phyloP scores from a whole-genome alignment of 2,797 vertebrate genomes.

The Chelidonichthys spinosus region DNA sequence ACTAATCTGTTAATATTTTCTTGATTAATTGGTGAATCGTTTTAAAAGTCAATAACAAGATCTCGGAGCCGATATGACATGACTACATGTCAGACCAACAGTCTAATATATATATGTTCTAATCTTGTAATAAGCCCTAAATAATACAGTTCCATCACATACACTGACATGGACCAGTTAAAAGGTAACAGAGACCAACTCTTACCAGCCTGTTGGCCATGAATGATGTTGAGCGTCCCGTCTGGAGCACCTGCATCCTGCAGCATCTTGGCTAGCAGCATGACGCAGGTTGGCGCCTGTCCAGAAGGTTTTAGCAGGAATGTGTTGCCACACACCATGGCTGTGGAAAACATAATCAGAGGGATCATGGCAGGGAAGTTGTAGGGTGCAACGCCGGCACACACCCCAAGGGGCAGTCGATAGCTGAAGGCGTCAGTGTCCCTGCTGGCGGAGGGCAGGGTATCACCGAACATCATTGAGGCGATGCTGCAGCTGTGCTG shows the following conservation, averaged over 20 bases:
- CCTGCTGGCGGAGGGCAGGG: slow-evolving; percentile 94
- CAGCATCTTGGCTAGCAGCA: slow-evolving; percentile 93
- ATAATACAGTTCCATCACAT: neutral
- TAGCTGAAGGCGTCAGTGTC: slow-evolving; percentile 97
- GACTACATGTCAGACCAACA: neutral
- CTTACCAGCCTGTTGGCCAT: slow-evolving; percentile 93
- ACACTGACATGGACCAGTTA: neutral
- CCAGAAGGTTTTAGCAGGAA: slow-evolving; percentile 97
- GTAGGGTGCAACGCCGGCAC: slow-evolving; percentile 95
- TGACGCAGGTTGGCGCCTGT: slow-evolving; percentile 91
- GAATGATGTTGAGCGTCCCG: slow-evolving; percentile 95
- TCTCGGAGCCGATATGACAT: neutral
- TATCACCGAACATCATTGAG: slow-evolving; percentile 95
- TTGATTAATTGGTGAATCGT: neutral
- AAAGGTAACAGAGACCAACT: neutral
- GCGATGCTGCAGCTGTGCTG: slow-evolving; percentile 96
- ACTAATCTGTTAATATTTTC: neutral
- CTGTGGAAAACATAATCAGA: slow-evolving; percentile 98
- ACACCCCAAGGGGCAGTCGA: slow-evolving; percentile 92
- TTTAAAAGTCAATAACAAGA: neutral
- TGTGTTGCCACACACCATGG: slow-evolving; percentile 96
- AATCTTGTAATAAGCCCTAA: neutral
- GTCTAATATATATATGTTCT: neutral
- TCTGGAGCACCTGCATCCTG: slow-evolving; percentile 95
- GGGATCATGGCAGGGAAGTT: slow-evolving; percentile 99